Evolutionary conservation across 1,140 invertebrate species (phyloP), one percentile per base, ranked within the genome.

Genomic region (Lasioglossum albipes): DNA sequence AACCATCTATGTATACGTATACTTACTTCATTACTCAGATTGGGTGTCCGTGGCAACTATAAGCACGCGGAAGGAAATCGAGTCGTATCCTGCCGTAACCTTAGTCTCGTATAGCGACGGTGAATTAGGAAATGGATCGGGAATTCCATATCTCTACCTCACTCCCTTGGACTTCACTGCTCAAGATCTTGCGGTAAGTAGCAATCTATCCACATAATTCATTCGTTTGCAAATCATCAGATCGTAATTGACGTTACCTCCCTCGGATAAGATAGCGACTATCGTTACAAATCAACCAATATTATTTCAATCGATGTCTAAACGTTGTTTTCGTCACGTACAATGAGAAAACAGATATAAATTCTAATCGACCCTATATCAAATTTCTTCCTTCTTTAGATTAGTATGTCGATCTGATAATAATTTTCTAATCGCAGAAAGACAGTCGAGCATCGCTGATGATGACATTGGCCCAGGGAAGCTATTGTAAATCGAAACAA

Each of bases 81-180:
- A 93, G 83, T 94, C 95, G 0, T 97, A 94, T 91, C 97, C 97
- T 2, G 97, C 96, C 90, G 95, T 95, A 2, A 96, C 96, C 85
- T 94, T 97, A 4, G 95, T 96, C 79, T 96, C 97, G 0, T 94
- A 97, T 6, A 95, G 95, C 72, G 97, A 98, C 92, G 97, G 96
- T 1, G 93, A 94, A 1, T 75, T 94, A 42, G 91, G 91, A 31
- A 95, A 96, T 77, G 96, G 96, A 22, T 95, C 95, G 2, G 97
- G 97, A 52, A 91, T 95, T 57, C 96, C 97, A 31, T 97, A 97
- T 81, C 94, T 97, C 84, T 96, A 96, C 89, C 93, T 97, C 79
- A 97, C 96, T 13, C 95, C 95, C 22, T 89, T 97, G 91, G 97
- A 97, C 88, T 95, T 96, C 72, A 95, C 96, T 20, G 95, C 95